Evolutionary conservation across 2,797 vertebrate genomes (phyloP).

Genomic region (Eulemur mongoz): DNA sequence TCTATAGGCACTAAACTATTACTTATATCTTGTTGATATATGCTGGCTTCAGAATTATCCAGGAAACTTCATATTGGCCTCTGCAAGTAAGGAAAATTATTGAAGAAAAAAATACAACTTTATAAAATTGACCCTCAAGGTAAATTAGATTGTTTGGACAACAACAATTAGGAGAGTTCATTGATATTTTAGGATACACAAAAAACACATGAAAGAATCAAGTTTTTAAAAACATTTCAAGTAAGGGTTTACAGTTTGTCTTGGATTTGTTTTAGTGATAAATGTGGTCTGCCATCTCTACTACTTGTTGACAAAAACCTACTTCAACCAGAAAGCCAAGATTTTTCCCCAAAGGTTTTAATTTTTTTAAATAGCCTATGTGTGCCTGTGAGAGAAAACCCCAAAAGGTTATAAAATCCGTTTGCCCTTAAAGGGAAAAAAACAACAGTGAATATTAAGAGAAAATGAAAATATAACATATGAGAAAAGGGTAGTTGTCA

Average conservation of each 20-base stretch:
- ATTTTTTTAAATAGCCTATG: conserved; percentile 8
- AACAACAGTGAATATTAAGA: conserved; percentile 27
- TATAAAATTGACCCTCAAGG: not conserved
- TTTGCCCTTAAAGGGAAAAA: not conserved
- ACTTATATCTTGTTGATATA: not conserved
- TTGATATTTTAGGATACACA: not conserved
- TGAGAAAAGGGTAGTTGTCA: not conserved
- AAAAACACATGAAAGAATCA: not conserved
- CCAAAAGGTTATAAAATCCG: conserved; percentile 20
- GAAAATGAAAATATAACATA: not conserved
- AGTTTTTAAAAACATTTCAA: conserved; percentile 7
- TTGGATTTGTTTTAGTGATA: conserved; percentile 9
- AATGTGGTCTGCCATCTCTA: not conserved
- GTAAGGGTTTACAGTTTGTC: not conserved
- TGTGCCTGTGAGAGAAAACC: not conserved
- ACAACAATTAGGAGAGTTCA: not conserved
- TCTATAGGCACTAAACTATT: conserved; percentile 2
- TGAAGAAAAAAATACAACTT: not conserved
- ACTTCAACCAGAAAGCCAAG: conserved; percentile 7
- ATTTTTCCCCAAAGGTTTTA: not conserved
- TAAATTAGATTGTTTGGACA: not conserved
- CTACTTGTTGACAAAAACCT: conserved; percentile 33
- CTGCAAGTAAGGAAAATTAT: conserved; percentile 3
- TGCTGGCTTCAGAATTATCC: conserved; percentile 20
- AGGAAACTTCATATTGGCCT: not conserved